phyloP scores from a whole-genome alignment of 2,888 invertebrate species.

The Trissolcus brochymenae region DNA sequence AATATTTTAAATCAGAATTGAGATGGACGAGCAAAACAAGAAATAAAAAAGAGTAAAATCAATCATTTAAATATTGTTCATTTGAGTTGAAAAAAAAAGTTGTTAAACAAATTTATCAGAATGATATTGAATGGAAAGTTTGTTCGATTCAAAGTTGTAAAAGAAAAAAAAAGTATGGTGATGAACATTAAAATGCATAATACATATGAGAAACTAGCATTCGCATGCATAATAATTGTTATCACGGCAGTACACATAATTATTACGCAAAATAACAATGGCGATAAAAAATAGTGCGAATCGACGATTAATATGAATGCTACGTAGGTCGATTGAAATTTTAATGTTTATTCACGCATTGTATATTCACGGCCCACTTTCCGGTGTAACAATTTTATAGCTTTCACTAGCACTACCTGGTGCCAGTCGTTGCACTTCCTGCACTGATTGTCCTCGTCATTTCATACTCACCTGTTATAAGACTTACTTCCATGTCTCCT shows the following conservation, averaged over 20 bases:
- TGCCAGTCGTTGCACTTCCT: constrained; percentile 75
- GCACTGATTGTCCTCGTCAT: constrained; percentile 73
- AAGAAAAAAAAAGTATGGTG: neutral
- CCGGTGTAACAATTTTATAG: constrained; percentile 66
- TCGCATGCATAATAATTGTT: constrained; percentile 4
- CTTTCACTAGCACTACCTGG: constrained; percentile 70
- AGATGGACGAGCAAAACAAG: too few species aligned
- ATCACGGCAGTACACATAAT: constrained; percentile 11
- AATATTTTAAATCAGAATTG: too few species aligned
- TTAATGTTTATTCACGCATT: constrained; percentile 59
- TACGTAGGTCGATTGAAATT: constrained; percentile 65
- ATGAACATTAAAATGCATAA: constrained; percentile 13
- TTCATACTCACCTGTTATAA: constrained; percentile 42
- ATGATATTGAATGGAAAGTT: neutral
- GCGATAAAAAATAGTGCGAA: constrained; percentile 52
- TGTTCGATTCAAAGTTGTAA: neutral
- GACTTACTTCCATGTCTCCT: constrained; percentile 18
- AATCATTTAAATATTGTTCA: too few species aligned
- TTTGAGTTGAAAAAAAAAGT: too few species aligned
- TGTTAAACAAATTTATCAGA: too few species aligned
- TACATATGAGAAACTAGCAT: constrained; percentile 10
- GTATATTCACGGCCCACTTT: constrained; percentile 70
- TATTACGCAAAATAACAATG: constrained; percentile 37
- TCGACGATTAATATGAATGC: constrained; percentile 61
- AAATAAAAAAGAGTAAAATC: too few species aligned